Percentiles rank a stretch among this genome's conserved stretches.
These are phyloP conservation scores for Circaetus gallicus DNA, from an alignment of 2,113 vertebrate genomes.

Conservation along the genomic window DNA sequence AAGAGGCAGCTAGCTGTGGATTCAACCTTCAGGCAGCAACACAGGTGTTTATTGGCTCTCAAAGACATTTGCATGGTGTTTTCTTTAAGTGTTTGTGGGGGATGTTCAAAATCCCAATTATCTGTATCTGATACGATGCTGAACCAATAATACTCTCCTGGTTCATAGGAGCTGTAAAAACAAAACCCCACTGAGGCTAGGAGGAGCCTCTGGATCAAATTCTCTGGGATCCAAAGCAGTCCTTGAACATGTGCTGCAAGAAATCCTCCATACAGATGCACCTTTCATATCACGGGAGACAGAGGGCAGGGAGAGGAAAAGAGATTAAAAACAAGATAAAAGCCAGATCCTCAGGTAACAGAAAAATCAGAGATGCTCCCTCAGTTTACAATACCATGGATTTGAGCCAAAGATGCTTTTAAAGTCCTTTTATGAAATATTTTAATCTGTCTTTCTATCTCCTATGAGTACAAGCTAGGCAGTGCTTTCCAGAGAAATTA, in stretches of 20 bases:
- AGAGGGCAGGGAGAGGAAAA: not conserved
- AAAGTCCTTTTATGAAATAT: not conserved
- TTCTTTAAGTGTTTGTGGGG: not conserved
- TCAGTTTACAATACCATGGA: not conserved
- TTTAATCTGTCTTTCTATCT: not conserved
- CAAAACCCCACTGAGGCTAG: not conserved
- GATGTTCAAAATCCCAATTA: not conserved
- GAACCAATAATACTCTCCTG: not conserved
- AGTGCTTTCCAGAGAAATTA: slow-evolving; percentile 1
- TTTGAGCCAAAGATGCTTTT: not conserved
- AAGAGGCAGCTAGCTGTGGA: not conserved
- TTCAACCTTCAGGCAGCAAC: not conserved
- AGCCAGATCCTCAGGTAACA: slow-evolving; percentile 8
- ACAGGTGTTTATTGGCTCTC: not conserved
- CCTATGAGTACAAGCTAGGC: not conserved
- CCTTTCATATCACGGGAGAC: not conserved
- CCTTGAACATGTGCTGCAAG: not conserved
- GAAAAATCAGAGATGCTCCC: not conserved
- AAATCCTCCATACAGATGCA: not conserved
- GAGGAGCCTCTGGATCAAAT: not conserved
- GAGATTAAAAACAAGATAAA: not conserved
- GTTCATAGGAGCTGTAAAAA: not conserved
- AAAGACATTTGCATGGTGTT: not conserved
- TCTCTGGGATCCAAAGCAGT: not conserved
- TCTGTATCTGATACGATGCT: not conserved